These are phyloP conservation scores for Psammodynastes pulverulentus DNA, from an alignment of 2,113 vertebrate genomes.

Conservation along the genomic window DNA sequence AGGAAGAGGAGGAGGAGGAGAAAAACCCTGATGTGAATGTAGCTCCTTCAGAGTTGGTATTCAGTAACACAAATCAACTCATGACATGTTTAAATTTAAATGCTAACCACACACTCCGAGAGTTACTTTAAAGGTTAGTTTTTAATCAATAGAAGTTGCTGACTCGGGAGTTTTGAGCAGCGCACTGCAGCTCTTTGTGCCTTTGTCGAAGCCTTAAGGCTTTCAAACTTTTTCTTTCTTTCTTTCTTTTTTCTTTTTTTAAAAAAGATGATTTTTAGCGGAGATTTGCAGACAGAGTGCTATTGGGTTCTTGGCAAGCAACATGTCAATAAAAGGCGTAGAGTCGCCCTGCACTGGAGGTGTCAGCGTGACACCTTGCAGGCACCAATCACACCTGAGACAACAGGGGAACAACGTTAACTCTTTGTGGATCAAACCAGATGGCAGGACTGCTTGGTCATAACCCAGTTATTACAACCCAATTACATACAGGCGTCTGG, in stretches of 20 bases:
- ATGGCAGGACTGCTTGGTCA: conserved; percentile 44
- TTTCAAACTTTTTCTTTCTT: conserved; percentile 75
- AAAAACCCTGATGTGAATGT: conserved; percentile 75
- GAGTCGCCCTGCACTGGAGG: conserved; percentile 72
- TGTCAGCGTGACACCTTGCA: conserved; percentile 73
- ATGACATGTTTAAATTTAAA: conserved; percentile 89
- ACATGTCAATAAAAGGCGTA: conserved; percentile 76
- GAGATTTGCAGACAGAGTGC: conserved; percentile 78
- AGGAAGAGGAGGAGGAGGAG: conserved; percentile 39
- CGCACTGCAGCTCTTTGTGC: conserved; percentile 79
- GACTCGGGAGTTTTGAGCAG: conserved; percentile 87
- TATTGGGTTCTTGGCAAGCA: conserved; percentile 75
- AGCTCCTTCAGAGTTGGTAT: conserved; percentile 81
- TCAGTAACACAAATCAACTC: conserved; percentile 83
- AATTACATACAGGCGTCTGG: conserved; percentile 23
- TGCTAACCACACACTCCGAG: conserved; percentile 86
- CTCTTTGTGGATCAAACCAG: conserved; percentile 64
- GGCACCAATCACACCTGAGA: conserved; percentile 65
- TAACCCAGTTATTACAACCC: conserved; percentile 16
- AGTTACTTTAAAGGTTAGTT: conserved; percentile 99
- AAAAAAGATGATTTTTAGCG: conserved; percentile 85
- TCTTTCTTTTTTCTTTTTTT: conserved; percentile 51
- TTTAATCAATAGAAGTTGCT: conserved; percentile 99
- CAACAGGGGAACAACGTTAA: conserved; percentile 73
- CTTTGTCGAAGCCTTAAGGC: conserved; percentile 78